Conservation (phyloP, 1,140 invertebrate species). For the Nasonia giraulti region DNA sequence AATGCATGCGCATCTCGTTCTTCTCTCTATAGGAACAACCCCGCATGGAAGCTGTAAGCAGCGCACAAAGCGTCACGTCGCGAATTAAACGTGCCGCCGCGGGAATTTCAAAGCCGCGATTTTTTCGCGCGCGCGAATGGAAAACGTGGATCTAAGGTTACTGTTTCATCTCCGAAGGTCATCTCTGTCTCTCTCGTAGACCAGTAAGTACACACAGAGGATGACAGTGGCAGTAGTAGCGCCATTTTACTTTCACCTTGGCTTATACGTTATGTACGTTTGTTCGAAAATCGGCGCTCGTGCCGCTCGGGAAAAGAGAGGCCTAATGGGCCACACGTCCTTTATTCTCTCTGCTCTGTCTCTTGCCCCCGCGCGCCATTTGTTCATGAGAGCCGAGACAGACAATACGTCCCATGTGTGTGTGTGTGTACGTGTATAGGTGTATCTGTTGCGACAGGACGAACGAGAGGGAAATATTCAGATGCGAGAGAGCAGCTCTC, state of each 20-base stretch:
- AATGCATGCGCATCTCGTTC: too few relatives aligned
- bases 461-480: not conserved
- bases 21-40: too few relatives aligned
- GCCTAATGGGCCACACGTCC: conserved; percentile 42
- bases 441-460: not conserved
- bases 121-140: not conserved
- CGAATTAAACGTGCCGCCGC: conserved; percentile 4
- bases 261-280: not conserved
- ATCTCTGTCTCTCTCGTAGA: conserved; percentile 17
- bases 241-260: conserved; percentile 50
- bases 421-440: not conserved
- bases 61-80: conserved; percentile 9
- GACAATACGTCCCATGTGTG: not conserved
- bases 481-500: not conserved
- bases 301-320: conserved; percentile 9
- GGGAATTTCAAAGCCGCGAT: not conserved
- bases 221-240: conserved; percentile 25
- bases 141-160: conserved; percentile 45
- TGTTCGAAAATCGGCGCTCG: conserved; percentile 35
- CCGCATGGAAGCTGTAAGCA: too few relatives aligned
- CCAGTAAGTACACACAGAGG: not conserved
- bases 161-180: conserved; percentile 49
- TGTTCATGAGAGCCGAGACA: not conserved
- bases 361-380: too few relatives aligned
- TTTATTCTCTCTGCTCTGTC: not conserved